Conservation (phyloP, 2,888 invertebrate genomes). For the Drosophila mettleri region DNA sequence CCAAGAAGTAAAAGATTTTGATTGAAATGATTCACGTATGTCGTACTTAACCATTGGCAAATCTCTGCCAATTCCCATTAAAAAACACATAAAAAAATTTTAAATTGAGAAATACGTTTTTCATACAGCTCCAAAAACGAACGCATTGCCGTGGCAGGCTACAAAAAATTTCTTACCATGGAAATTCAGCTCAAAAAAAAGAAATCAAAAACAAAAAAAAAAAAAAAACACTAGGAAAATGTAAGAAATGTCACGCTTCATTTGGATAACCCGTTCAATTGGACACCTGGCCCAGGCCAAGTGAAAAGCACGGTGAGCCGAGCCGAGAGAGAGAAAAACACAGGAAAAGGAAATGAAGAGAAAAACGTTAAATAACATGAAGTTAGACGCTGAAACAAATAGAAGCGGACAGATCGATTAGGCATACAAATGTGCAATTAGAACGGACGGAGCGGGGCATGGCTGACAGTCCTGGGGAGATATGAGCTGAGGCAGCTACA, state of each 20-base stretch:
- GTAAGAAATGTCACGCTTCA: conserved; percentile 78
- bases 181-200: conserved; percentile 10
- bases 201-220: neutral
- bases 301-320: conserved; percentile 53
- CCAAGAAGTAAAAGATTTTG: too few species aligned
- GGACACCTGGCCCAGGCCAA: conserved; percentile 67
- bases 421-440: conserved; percentile 80
- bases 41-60: neutral
- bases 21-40: too few species aligned
- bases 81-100: neutral
- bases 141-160: neutral
- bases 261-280: conserved; percentile 71
- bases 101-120: too few species aligned
- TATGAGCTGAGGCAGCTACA: conserved; percentile 14
- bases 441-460: conserved; percentile 30
- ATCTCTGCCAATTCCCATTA: neutral
- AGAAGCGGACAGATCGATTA: conserved; percentile 75
- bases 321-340: conserved; percentile 9
- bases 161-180: conserved; percentile 15
- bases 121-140: neutral
- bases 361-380: conserved; percentile 42
- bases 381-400: conserved; percentile 67
- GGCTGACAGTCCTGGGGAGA: conserved; percentile 27
- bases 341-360: conserved; percentile 10
- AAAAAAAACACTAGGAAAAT: conserved; percentile 43